phyloP scores from a whole-genome alignment of 2,888 invertebrate species.

The Alitta virens region DNA sequence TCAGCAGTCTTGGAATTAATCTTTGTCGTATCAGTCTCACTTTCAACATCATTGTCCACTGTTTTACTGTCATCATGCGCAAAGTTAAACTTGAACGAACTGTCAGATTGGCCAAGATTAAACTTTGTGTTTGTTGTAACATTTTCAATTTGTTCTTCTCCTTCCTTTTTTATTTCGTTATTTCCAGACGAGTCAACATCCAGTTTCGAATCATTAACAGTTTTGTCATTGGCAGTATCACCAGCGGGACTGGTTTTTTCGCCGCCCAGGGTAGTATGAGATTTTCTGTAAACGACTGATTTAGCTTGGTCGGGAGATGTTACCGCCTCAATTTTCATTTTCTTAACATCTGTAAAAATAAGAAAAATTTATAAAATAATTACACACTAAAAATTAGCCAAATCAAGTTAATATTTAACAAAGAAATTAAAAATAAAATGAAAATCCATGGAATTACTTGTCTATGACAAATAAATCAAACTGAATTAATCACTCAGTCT shows the following conservation, averaged over 20 bases:
- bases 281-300: neutral
- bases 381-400: too few relatives aligned
- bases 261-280: neutral
- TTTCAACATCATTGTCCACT: neutral
- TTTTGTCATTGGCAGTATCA: too few relatives aligned
- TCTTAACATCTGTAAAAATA: conserved; percentile 1
- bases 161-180: too few relatives aligned
- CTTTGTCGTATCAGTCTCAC: neutral
- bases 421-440: too few relatives aligned
- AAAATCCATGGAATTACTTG: too few relatives aligned
- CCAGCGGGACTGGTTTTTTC: too few relatives aligned
- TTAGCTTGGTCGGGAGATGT: neutral
- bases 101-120: neutral
- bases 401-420: too few relatives aligned
- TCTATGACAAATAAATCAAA: too few relatives aligned
- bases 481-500: too few relatives aligned
- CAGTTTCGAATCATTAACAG: neutral
- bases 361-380: neutral
- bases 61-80: neutral
- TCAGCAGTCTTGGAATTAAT: neutral
- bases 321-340: conserved; percentile 2
- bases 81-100: conserved; percentile 1
- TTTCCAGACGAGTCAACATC: too few relatives aligned
- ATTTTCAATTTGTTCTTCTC: neutral
- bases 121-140: neutral